Evolutionary conservation across 2,113 vertebrate genomes (phyloP), one percentile per base, ranked within the genome.

Genomic region (Numenius arquata): DNA sequence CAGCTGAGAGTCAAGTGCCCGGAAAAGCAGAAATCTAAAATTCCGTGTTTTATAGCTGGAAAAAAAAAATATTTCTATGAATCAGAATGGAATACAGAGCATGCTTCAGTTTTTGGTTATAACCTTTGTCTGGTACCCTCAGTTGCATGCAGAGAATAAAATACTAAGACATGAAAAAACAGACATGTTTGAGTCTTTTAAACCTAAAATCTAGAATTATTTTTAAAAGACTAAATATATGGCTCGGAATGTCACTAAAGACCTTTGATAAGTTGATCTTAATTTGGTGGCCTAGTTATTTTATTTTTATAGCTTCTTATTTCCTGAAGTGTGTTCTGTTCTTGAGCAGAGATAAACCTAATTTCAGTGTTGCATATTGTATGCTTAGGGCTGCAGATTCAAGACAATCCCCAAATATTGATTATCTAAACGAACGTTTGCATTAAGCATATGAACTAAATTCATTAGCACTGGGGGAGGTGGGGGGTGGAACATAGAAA

Each of bases 391-490:
- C 82, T 87, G 52, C 34, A 72, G 53, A 91, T 76, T 89, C 59
- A 93, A 92, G 94, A 91, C 88, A 88, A 79, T 95, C 62, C 85
- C 80, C 89, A 94, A 85, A 89, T 97, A 96, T 83, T 95, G 95
- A 91, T 91, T 85, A 87, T 75, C 79, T 93, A 90, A 97, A 85
- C 65, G 34, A 95, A 77, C 29, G 17, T 74, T 93, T 96, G 45
- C 55, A 48, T 79, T 73, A 80, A 92, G 40, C 79, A 65, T 90
- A 77, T 94, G 76, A 96, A 77, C 62, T 50, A 45, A 66, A 81
- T 79, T 82, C 20, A 17, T 87, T 91, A 93, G 61, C 52, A 8
- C 52, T 88, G 52, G 45, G 22, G 65, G 23, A 40, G 66, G 82
- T n/a, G 59, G 70, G 27, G 17, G 45, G 47, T 3, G 11, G 68